Base-by-base conservation (phyloP, 2,797 vertebrate genomes). In the Poeciliopsis infans region DNA sequence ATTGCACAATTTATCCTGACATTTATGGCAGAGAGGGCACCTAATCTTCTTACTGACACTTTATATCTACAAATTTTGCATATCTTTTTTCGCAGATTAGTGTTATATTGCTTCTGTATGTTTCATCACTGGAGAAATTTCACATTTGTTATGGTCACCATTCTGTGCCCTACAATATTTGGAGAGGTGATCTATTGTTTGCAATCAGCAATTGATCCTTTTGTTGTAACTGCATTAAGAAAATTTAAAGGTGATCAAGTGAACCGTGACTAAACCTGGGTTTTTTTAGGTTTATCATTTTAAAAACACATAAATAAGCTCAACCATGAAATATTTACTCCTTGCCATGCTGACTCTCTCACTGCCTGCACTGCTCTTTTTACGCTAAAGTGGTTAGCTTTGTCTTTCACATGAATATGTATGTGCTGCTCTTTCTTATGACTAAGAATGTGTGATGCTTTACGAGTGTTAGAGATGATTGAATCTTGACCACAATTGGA, bases 401-500 rank as follows among this genome's bases (percentile, higher is more conserved):
- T 72, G 53, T 83, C 46, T 25, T 43, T 45, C 6, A 45, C 77
- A 88, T 93, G 81, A 91, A 92, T 92, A 94, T 92, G 87, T 75
- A 91, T 90, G 33, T 78, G 81, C 68, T 13, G 66, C 84, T 85
- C 76, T 72, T 78, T 86, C 46, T 73, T 72, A 75, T 74, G 80
- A 77, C 77, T 80, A 28, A 77, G 84, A 84, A 81, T 59, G 78
- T 74, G 80, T 61, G 77, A 71, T 77, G 80, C 83, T 86, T 81
- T 78, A 84, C 83, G 81, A 71, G 81, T 75, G 75, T 79, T 47
- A 33, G 80, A 89, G 79, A 83, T 91, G 91, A 95, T 92, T 93
- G 87, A 92, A 87, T 93, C 89, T 91, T 81, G 81, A 72, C 76
- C 87, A 83, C 78, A 91, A 89, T 92, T 91, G 86, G 83, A 91